Evolutionary conservation across 2,888 invertebrate genomes (phyloP), one percentile per base, ranked within the genome.

Genomic region (Epistrophe grossulariae): DNA sequence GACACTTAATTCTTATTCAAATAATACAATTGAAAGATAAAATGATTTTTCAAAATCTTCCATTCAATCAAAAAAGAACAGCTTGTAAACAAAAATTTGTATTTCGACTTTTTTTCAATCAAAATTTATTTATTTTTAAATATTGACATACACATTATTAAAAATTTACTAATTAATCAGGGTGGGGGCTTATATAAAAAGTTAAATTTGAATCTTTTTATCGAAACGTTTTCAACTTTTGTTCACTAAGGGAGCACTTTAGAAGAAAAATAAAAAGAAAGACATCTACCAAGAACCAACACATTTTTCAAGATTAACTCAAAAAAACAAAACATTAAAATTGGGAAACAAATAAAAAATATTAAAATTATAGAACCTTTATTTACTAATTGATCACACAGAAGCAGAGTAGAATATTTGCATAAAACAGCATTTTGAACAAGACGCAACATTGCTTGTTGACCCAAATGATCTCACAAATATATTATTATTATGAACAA

Each of bases 401-500:
- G 45, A 11, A 73, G 24, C 2, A 84, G 31, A 13, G 70, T 71
- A 28, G 79, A 83, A 74, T 74, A 79, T 70, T 83, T 83, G 74
- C 79, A 79, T 48, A 79, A 76, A 71, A 84, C 52, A 64, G 70
- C 62, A 64, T 64, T 79, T 62, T 57, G 70, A 48, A 84, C 62
- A 35, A 79, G 59, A 76, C 79, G 84, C 76, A 76, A 76, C 84
- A 84, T 84, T 64, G 52, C 64, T 71, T 59, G 62, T 40, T 76
- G 70, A 68, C 55, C 62, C 66, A 55, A 74, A 76, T 62, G 50
- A 68, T 68, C 52, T 70, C 68, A 55, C 74, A 79, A 17, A 24
- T 2, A n/a, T n/a, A n/a, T n/a, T n/a, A n/a, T n/a, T n/a, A 11
- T 40, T 48, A 72, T 43, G 40, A 64, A 59, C 59, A 52, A 52